phyloP scores from a whole-genome alignment of 1,140 invertebrate species.

The Hypsibius dujardini region DNA sequence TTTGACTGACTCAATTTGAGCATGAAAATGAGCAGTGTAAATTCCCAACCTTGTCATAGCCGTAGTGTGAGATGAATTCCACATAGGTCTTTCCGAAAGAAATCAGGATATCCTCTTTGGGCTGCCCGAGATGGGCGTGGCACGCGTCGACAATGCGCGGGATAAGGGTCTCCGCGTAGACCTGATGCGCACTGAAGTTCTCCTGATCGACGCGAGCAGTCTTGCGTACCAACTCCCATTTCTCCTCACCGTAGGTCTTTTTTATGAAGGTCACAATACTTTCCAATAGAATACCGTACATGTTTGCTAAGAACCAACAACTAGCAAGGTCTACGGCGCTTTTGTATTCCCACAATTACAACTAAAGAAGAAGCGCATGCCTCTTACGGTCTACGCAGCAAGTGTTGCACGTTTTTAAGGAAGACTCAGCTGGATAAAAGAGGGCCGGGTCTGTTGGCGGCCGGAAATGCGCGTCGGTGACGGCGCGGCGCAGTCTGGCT shows the following conservation, averaged over 20 bases:
- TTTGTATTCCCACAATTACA: too few relatives aligned
- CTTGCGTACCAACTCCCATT: conserved; percentile 66
- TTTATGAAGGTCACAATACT: conserved; percentile 77
- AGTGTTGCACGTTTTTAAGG: too few relatives aligned
- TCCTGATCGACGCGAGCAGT: conserved; percentile 62
- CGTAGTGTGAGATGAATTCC: conserved; percentile 76
- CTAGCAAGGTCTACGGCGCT: too few relatives aligned
- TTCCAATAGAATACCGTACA: conserved; percentile 85
- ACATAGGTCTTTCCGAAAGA: conserved; percentile 74
- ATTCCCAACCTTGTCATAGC: conserved; percentile 71
- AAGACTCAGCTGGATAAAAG: too few relatives aligned
- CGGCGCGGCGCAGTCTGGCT: too few relatives aligned
- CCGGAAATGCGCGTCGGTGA: too few relatives aligned
- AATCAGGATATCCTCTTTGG: conserved; percentile 53
- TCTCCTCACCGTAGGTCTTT: conserved; percentile 69
- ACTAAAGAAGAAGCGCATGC: too few relatives aligned
- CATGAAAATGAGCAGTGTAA: too few relatives aligned
- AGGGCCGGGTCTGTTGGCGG: too few relatives aligned
- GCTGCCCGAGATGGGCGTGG: conserved; percentile 42
- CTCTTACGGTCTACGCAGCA: too few relatives aligned
- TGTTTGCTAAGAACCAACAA: too few relatives aligned
- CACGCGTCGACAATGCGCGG: conserved; percentile 32
- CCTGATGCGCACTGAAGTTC: conserved; percentile 72
- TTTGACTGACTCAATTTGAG: too few relatives aligned
- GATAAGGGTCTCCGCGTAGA: conserved; percentile 72